These are phyloP conservation scores for Tenthredo mesomela DNA, from an alignment of 2,888 invertebrate species.

Conservation along the genomic window DNA sequence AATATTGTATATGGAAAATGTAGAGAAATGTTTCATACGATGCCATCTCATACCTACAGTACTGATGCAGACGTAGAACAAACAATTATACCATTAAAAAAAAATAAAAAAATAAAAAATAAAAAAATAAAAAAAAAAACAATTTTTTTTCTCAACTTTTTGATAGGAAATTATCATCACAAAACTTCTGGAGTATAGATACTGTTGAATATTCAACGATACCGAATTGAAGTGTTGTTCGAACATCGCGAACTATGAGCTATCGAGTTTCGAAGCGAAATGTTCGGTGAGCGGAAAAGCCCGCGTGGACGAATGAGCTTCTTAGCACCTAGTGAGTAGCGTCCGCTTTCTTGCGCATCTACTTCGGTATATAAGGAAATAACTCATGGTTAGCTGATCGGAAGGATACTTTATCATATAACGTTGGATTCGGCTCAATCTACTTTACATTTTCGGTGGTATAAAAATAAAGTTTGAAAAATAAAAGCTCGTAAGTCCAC, in stretches of 20 bases:
- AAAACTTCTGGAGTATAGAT: not conserved
- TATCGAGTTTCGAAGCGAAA: not conserved
- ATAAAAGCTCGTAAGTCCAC: conserved; percentile 7
- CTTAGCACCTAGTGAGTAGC: conserved; percentile 40
- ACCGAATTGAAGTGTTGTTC: conserved; percentile 35
- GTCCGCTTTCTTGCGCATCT: conserved; percentile 22
- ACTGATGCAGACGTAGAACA: not conserved
- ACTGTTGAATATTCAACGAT: conserved; percentile 19
- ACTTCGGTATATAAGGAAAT: not conserved
- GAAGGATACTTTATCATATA: conserved; percentile 48
- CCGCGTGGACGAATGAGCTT: conserved; percentile 44
- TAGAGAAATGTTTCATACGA: not conserved
- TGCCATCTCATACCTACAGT: not conserved
- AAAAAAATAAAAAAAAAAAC: not conserved
- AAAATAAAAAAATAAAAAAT: too few species aligned
- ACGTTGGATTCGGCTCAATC: conserved; percentile 35
- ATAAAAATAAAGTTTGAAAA: conserved; percentile 28
- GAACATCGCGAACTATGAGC: not conserved
- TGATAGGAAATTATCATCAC: conserved; percentile 1
- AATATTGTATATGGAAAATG: not conserved
- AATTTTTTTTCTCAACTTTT: not conserved
- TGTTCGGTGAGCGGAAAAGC: conserved; percentile 14
- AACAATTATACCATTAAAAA: not conserved
- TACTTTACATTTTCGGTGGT: conserved; percentile 37
- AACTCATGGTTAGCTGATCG: conserved; percentile 46